phyloP scores from a whole-genome alignment of 2,888 invertebrate genomes.

The Spisula solida region DNA sequence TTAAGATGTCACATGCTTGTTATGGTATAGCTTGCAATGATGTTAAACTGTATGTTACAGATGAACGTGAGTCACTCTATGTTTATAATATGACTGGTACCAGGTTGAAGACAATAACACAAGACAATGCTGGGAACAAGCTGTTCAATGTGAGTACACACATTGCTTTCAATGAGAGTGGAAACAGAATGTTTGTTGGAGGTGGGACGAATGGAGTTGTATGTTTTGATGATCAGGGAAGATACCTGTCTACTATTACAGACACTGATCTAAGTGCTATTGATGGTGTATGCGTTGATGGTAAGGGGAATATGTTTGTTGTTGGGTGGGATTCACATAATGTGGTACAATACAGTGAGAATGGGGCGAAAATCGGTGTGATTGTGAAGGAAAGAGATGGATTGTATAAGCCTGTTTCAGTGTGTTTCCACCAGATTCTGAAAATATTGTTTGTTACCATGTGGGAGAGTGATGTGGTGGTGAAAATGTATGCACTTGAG shows the following conservation, averaged over 20 bases:
- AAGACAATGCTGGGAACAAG: not conserved
- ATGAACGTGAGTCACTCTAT: not conserved
- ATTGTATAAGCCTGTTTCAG: not conserved
- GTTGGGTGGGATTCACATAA: not conserved
- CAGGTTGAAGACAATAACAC: not conserved
- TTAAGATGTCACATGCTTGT: slow-evolving; percentile 31
- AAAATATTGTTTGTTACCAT: slow-evolving; percentile 4
- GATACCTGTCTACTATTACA: not conserved
- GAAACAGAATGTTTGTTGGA: slow-evolving; percentile 15
- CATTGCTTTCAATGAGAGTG: slow-evolving; percentile 3
- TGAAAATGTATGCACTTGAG: slow-evolving; percentile 7
- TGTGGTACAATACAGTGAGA: slow-evolving; percentile 19
- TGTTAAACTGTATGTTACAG: slow-evolving; percentile 18
- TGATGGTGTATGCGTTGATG: slow-evolving; percentile 17
- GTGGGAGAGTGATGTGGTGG: not conserved
- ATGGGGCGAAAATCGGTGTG: slow-evolving; percentile 16
- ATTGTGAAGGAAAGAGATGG: slow-evolving; percentile 6
- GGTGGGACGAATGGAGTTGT: not conserved
- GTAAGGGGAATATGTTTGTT: slow-evolving; percentile 26
- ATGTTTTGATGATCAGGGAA: not conserved
- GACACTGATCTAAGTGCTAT: not conserved
- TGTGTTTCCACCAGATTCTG: slow-evolving; percentile 10
- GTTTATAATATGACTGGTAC: slow-evolving; percentile 30
- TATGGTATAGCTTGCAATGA: slow-evolving; percentile 23
- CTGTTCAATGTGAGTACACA: not conserved